Base-by-base conservation (phyloP, 2,888 invertebrate species). In the Pseudeuparius sepicola region DNA sequence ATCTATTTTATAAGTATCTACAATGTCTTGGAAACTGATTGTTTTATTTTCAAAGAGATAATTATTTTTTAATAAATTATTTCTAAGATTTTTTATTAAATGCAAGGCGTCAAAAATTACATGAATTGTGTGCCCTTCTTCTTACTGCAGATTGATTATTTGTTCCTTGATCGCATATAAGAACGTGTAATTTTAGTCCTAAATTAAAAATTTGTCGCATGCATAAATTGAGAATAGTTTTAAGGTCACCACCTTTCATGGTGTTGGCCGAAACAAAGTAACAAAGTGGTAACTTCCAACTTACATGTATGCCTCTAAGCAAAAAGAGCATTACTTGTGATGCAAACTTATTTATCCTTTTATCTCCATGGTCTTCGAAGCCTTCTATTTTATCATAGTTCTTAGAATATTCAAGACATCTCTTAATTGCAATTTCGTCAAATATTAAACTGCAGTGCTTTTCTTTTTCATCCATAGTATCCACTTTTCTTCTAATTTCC, bases 381-480 rank as follows among this genome's bases (percentile, higher is more conserved):
- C 24, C 41, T 38, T 41, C 41, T n/a, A 44, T 35, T 4, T 24
- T 13, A 30, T 40, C 46, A 14, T 31, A 4, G 4, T 14, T 12
- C 25, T 15, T 15, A 13, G 37, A 31, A 23, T 35, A 44, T 20
- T 43, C 38, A 16, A 43, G 11, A 13, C 20, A n/a, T 24, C 33
- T 32, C 34, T 46, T 48, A 17, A 48, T 41, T 4, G 31, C 25
- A 24, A 49, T 44, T 43, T 49, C 46, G 34, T 48, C 49, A 28
- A 46, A 46, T 7, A 42, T 6, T 5, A 49, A 18, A 9, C 43
- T 35, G 37, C 44, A 48, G 20, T 33, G 12, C 33, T 38, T 43
- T 31, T 41, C 42, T 17, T 18, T 10, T 9, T 31, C 40, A 9
- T 18, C 27, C 54, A 54, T 55, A n/a, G 40, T 33, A 6, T 24